phyloP scores from a whole-genome alignment of 2,888 invertebrate species.

The Ophioninae sp. region DNA sequence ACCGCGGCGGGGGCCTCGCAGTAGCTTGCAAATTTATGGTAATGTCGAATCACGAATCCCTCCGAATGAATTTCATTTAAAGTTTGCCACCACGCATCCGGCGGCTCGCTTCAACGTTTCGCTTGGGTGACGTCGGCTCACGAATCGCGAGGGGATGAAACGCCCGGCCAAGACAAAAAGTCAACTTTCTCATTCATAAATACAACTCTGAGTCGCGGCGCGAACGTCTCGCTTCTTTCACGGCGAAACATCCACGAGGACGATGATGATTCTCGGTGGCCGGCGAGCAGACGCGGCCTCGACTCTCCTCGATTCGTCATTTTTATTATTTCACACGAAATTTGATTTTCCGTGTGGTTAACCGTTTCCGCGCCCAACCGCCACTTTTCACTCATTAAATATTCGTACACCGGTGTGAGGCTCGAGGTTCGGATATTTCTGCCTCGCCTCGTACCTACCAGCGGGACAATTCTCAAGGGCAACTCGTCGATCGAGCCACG shows the following conservation, averaged over 20 bases:
- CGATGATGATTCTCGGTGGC: background rate
- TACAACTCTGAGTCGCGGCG: constrained; percentile 72
- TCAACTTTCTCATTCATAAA: constrained; percentile 75
- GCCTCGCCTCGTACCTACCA: no score
- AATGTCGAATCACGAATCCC: constrained; percentile 75
- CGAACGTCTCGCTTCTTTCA: constrained; percentile 9
- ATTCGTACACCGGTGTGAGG: no score
- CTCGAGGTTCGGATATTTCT: background rate
- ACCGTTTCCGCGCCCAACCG: no score
- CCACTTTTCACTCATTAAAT: no score
- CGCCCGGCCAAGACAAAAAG: constrained; percentile 32
- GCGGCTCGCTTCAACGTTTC: constrained; percentile 50
- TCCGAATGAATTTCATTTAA: constrained; percentile 77
- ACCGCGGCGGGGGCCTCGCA: constrained; percentile 66
- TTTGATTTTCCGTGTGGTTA: no score
- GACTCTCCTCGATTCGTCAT: no score
- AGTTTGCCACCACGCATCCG: constrained; percentile 70
- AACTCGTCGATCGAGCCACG: no score
- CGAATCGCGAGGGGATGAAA: background rate
- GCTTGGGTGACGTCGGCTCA: constrained; percentile 42
- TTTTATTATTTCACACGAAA: no score
- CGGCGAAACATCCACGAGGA: background rate
- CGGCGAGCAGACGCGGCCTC: no score
- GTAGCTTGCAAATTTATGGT: constrained; percentile 76
- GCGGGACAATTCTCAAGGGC: no score